A percentile compares a stretch with the other conserved stretches of the same genome.
phyloP scores from a whole-genome alignment of 2,797 vertebrate genomes.

The Cirrhinus molitorella region DNA sequence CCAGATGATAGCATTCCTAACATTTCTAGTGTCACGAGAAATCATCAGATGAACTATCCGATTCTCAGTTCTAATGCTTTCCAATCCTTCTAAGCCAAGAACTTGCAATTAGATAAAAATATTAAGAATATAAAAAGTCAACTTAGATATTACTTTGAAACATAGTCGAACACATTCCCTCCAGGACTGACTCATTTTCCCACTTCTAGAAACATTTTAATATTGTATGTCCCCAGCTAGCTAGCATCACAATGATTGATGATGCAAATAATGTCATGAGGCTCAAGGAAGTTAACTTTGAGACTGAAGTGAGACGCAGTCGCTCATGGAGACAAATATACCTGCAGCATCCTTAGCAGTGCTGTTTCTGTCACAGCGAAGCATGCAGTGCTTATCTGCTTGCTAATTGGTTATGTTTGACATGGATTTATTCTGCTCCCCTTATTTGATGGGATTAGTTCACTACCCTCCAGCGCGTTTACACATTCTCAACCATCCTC shows the following conservation, averaged over 20 bases:
- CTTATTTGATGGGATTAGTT: slow-evolving; percentile 75
- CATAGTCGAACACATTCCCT: not conserved
- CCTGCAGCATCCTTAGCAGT: slow-evolving; percentile 54
- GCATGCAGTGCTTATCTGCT: slow-evolving; percentile 63
- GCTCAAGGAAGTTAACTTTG: slow-evolving; percentile 35
- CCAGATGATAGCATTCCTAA: not conserved
- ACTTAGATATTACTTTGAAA: not conserved
- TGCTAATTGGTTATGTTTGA: slow-evolving; percentile 68
- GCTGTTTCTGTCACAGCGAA: slow-evolving; percentile 47
- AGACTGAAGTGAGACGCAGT: not conserved
- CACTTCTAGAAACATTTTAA: slow-evolving; percentile 28
- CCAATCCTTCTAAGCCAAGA: not conserved
- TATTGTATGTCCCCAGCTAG: slow-evolving; percentile 21
- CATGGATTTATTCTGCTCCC: slow-evolving; percentile 65
- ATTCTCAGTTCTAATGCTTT: not conserved
- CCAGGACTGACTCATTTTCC: not conserved
- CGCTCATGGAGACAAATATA: slow-evolving; percentile 28
- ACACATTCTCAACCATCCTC: slow-evolving; percentile 49
- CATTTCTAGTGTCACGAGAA: not conserved
- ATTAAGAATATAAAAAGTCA: not conserved
- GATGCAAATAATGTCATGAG: slow-evolving; percentile 37
- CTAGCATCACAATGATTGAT: slow-evolving; percentile 41
- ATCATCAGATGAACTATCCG: not conserved
- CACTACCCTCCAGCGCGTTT: slow-evolving; percentile 58
- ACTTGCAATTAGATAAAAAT: not conserved